Conservation (phyloP, 2,113 vertebrate species). For the Perca schrenkii region DNA sequence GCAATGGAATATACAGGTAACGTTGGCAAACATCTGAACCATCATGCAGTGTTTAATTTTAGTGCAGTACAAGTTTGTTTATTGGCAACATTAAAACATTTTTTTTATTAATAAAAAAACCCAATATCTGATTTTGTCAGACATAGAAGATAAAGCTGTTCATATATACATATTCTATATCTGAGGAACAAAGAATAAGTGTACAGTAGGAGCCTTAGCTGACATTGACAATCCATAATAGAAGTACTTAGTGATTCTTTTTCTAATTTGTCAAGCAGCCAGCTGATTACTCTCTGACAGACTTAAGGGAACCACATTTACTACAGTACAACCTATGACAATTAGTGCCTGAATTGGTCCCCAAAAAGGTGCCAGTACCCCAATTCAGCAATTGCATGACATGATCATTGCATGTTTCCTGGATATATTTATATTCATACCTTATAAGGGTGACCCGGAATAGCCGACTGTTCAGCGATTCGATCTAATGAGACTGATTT, state of each 20-base stretch:
- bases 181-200: neutral
- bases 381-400: no score
- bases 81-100: neutral
- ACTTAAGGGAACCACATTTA: neutral
- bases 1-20: neutral
- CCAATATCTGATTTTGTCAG: neutral
- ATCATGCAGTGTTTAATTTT: neutral
- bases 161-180: neutral
- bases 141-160: neutral
- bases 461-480: no score
- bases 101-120: neutral
- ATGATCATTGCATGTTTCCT: no score
- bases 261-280: neutral
- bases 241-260: neutral
- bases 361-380: no score
- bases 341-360: no score
- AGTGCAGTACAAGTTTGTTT: neutral
- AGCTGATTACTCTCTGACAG: neutral
- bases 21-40: neutral
- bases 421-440: no score
- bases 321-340: neutral
- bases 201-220: neutral
- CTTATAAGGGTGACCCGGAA: no score
- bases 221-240: slow-evolving; percentile 7
- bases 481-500: no score